A percentile compares a stretch with the other conserved stretches of the same genome.
Conservation (phyloP, 2,888 invertebrate genomes). For the Nasonovia ribisnigri region DNA sequence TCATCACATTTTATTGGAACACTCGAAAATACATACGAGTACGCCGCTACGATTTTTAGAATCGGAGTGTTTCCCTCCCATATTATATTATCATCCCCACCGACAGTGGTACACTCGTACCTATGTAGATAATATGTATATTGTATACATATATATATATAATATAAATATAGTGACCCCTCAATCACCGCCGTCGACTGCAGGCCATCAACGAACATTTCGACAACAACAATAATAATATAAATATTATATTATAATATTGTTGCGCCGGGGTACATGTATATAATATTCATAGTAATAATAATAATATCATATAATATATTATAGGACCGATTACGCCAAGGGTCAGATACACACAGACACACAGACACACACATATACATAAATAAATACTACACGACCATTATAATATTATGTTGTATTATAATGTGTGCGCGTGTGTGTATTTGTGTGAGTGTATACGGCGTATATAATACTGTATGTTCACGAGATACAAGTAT, state of each 20-base stretch:
- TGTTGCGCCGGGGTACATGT: neutral
- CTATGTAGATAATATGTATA: neutral
- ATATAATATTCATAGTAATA: conserved; percentile 1
- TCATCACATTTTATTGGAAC: neutral
- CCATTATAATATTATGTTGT: conserved; percentile 24
- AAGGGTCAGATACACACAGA: neutral
- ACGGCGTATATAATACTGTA: neutral
- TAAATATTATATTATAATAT: neutral
- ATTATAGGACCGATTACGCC: neutral
- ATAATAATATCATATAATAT: neutral
- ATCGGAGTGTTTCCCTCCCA: neutral
- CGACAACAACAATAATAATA: conserved; percentile 5
- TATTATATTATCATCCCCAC: neutral
- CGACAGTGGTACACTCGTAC: neutral
- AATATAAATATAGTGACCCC: neutral
- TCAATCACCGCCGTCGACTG: neutral
- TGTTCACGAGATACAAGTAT: neutral
- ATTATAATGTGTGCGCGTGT: neutral
- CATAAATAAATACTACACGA: neutral
- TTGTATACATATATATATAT: too few relatives aligned
- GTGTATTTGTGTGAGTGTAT: neutral
- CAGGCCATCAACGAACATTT: conserved; percentile 12
- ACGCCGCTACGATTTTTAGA: neutral
- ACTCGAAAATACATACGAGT: neutral
- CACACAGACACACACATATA: neutral